Percentiles rank a stretch among this genome's conserved stretches.
Conservation (phyloP, 1,140 invertebrate genomes). For the Spodoptera frugiperda region DNA sequence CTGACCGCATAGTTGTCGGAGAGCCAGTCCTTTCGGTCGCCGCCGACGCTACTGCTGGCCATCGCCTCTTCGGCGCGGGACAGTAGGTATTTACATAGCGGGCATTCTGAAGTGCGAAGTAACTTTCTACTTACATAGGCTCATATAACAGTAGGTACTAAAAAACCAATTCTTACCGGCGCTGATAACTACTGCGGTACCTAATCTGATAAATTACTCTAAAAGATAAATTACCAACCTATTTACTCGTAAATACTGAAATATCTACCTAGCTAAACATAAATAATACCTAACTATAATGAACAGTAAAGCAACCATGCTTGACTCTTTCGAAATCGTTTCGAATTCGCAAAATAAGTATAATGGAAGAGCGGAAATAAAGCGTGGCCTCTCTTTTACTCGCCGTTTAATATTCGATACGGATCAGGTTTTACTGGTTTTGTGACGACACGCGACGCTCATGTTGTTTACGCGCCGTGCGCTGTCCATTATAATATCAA, state of each 20-base stretch:
- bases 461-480: conserved; percentile 28
- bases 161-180: too few relatives aligned
- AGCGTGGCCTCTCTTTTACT: conserved; percentile 30
- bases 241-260: too few relatives aligned
- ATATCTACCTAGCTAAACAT: too few relatives aligned
- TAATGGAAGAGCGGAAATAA: conserved; percentile 22
- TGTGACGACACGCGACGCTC: conserved; percentile 38
- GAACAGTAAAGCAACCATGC: background rate
- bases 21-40: conserved; percentile 14
- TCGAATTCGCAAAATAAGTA: conserved; percentile 18
- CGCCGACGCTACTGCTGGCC: conserved; percentile 2
- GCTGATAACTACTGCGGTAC: too few relatives aligned
- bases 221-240: too few relatives aligned
- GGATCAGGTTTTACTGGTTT: conserved; percentile 41
- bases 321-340: conserved; percentile 1
- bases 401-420: conserved; percentile 27
- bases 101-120: too few relatives aligned
- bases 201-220: too few relatives aligned
- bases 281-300: background rate
- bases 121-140: too few relatives aligned
- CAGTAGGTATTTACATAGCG: conserved; percentile 2
- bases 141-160: too few relatives aligned
- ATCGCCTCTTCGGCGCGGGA: background rate
- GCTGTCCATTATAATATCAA: conserved; percentile 11
- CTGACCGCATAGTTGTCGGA: conserved; percentile 9